These are phyloP conservation scores for Julus scandinavius DNA, from an alignment of 2,888 invertebrate species.

Conservation along the genomic window DNA sequence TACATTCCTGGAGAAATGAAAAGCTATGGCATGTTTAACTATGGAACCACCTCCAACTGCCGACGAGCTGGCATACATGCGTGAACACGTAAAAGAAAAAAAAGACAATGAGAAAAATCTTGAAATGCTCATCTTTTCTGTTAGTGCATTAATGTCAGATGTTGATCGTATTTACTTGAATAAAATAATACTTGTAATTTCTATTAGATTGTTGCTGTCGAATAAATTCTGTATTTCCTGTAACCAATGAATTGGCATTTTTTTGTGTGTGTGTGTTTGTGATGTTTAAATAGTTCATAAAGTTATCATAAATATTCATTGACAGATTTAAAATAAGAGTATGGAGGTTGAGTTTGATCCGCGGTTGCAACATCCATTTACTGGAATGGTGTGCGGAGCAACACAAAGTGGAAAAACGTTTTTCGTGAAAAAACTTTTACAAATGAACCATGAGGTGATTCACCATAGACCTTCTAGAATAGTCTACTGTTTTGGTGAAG, in stretches of 20 bases:
- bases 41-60: not conserved
- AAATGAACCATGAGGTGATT: not conserved
- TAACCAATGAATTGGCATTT: too few species aligned
- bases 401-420: not conserved
- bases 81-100: not conserved
- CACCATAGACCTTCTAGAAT: not conserved
- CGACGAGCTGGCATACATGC: not conserved
- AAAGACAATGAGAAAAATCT: too few species aligned
- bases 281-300: too few species aligned
- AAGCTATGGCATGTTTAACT: not conserved
- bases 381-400: not conserved
- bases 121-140: too few species aligned
- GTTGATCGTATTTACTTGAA: not conserved
- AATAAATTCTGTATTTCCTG: not conserved
- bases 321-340: too few species aligned
- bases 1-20: not conserved
- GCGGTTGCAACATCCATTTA: not conserved
- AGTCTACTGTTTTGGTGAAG: not conserved
- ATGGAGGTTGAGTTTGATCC: not conserved
- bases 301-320: too few species aligned
- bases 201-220: too few species aligned
- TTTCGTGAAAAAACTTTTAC: not conserved
- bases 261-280: too few species aligned
- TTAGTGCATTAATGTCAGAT: not conserved
- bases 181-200: not conserved